Evolutionary conservation across 2,113 vertebrate species (phyloP).

Genomic region (Erythrolamprus reginae): DNA sequence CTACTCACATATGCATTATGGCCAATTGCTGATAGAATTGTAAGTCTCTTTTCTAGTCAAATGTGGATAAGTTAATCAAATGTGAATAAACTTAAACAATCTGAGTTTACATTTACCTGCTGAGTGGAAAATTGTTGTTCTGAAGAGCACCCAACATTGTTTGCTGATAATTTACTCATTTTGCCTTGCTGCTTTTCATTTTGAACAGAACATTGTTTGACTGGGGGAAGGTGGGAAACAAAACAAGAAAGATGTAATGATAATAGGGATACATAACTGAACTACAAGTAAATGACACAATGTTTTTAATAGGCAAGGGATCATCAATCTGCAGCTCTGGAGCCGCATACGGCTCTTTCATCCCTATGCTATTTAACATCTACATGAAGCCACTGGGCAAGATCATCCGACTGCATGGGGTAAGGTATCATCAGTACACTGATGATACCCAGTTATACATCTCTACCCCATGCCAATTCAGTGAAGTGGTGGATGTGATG

Average conservation of each 20-base stretch:
- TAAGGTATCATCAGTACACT: too few relatives aligned
- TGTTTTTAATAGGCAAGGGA: not conserved
- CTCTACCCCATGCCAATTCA: too few relatives aligned
- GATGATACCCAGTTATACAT: too few relatives aligned
- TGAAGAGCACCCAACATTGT: not conserved
- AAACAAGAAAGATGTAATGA: not conserved
- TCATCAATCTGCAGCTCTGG: too few relatives aligned
- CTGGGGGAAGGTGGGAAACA: constrained; percentile 26
- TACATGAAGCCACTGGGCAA: too few relatives aligned
- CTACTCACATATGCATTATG: not conserved
- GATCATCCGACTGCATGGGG: too few relatives aligned
- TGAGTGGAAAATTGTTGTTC: not conserved
- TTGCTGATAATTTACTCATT: not conserved
- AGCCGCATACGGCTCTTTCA: too few relatives aligned
- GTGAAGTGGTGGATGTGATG: too few relatives aligned
- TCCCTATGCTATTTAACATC: too few relatives aligned
- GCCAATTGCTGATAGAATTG: not conserved
- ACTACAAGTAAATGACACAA: not conserved
- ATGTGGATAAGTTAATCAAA: not conserved
- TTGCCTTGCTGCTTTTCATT: constrained; percentile 2
- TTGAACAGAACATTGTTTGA: not conserved
- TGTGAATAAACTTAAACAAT: not conserved
- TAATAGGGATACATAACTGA: not conserved
- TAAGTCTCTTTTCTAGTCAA: not conserved
- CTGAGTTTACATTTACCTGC: constrained; percentile 53